Percentiles rank a stretch among this genome's conserved stretches.
phyloP scores from a whole-genome alignment of 2,113 vertebrate species.

The Nyctereutes procyonoides region DNA sequence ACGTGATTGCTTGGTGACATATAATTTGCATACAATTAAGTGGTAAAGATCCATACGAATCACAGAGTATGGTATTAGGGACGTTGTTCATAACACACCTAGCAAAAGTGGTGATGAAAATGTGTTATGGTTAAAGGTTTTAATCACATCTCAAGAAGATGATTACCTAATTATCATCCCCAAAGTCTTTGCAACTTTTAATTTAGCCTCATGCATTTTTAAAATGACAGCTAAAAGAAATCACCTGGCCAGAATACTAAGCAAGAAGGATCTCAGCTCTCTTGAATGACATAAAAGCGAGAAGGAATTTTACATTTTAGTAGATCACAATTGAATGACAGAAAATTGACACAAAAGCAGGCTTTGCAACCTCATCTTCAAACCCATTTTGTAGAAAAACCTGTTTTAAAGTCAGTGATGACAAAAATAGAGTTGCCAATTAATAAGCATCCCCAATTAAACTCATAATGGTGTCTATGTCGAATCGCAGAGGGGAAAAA shows the following conservation, averaged over 20 bases:
- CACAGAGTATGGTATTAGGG: background rate
- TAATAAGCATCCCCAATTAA: background rate
- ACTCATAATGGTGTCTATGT: background rate
- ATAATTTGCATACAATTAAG: background rate
- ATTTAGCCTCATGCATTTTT: conserved; percentile 86
- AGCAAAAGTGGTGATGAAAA: conserved; percentile 45
- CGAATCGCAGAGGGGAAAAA: background rate
- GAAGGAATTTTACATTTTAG: conserved; percentile 69
- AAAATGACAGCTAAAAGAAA: conserved; percentile 81
- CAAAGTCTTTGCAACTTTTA: conserved; percentile 81
- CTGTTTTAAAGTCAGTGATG: background rate
- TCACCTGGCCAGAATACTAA: conserved; percentile 75
- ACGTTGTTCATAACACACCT: conserved; percentile 1
- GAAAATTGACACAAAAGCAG: background rate
- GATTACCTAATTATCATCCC: conserved; percentile 80
- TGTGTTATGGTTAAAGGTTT: conserved; percentile 72
- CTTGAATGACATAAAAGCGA: conserved; percentile 61
- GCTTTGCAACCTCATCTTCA: background rate
- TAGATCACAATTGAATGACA: conserved; percentile 39
- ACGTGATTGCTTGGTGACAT: background rate
- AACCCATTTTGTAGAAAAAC: background rate
- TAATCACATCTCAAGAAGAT: conserved; percentile 73
- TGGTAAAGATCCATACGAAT: background rate
- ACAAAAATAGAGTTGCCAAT: conserved; percentile 6
- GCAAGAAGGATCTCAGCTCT: conserved; percentile 62